Evolutionary conservation across 1,140 invertebrate genomes (phyloP), one percentile per base, ranked within the genome.

Genomic region (Eulimnadia texana): DNA sequence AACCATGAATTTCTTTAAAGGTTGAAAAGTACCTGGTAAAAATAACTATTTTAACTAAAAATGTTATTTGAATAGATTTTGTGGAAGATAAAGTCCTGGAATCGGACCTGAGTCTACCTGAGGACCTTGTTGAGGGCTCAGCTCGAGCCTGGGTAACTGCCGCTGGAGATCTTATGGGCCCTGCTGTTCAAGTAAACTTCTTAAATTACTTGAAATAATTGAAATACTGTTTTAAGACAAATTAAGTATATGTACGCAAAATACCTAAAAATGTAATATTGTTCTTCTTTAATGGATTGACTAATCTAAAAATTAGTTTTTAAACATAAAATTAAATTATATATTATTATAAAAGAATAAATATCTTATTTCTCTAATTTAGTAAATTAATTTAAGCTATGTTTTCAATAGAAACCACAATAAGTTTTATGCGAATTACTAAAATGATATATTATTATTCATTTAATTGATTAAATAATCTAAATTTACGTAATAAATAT

Each of bases 161-260:
- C 1, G 73, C 77, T n/a, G 79, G 79, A 0, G 81, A 85, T 63
- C 69, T 82, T 3, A 71, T 80, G 53, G 82, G 80, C 49, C 82
- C 82, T 22, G 75, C 75, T 2, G 68, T 81, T 10, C 65, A 70
- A 65, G 71, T 72, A 59, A 62, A 56, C 13, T 19, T 2, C 3
- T 27, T 53, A 6, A 62, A 61, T n/a, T n/a, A n/a, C n/a, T n/a
- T n/a, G n/a, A n/a, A n/a, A 64, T 50, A 50, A 2, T n/a, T 1
- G n/a, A 50, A 1, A 50, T n/a, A 20, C 20, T n/a, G 49, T 20
- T n/a, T n/a, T 50, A 50, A n/a, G 2, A n/a, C 2, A 2, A n/a
- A 1, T 2, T 50, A n/a, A 50, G 20, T 50, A 50, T n/a, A 1
- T 1, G 2, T 50, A 16, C 3, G 1, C 25, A 3, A 3, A 22